Percentiles rank a stretch among this genome's conserved stretches.
phyloP scores from a whole-genome alignment of 2,113 vertebrate genomes.

The Eonycteris spelaea region DNA sequence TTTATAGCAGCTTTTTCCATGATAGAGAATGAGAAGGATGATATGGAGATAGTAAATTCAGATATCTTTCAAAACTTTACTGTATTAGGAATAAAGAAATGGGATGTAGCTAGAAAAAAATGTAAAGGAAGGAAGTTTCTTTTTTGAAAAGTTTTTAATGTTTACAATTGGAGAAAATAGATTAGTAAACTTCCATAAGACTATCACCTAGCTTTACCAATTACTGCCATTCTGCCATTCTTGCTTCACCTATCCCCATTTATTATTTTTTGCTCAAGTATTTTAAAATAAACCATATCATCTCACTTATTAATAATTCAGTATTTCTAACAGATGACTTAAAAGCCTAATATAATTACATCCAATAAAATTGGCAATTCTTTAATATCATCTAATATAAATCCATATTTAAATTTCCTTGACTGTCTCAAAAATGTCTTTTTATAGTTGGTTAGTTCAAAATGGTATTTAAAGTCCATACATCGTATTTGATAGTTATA shows the following conservation, averaged over 20 bases:
- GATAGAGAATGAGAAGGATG: background rate
- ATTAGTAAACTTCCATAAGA: background rate
- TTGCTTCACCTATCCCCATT: background rate
- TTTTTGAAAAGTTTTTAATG: background rate
- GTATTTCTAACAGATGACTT: background rate
- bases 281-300: slow-evolving; percentile 10
- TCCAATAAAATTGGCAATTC: background rate
- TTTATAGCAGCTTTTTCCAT: no score
- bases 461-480: background rate
- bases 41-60: background rate
- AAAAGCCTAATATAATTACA: background rate
- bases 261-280: background rate
- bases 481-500: background rate
- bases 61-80: background rate
- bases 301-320: background rate
- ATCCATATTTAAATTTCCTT: background rate
- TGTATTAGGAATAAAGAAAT: background rate
- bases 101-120: background rate
- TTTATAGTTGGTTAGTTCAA: slow-evolving; percentile 1
- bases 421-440: background rate
- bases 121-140: background rate
- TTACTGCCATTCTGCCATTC: background rate
- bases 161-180: background rate
- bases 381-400: background rate
- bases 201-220: background rate